Base-by-base conservation (phyloP, 2,888 invertebrate species). In the Protophormia terraenovae region DNA sequence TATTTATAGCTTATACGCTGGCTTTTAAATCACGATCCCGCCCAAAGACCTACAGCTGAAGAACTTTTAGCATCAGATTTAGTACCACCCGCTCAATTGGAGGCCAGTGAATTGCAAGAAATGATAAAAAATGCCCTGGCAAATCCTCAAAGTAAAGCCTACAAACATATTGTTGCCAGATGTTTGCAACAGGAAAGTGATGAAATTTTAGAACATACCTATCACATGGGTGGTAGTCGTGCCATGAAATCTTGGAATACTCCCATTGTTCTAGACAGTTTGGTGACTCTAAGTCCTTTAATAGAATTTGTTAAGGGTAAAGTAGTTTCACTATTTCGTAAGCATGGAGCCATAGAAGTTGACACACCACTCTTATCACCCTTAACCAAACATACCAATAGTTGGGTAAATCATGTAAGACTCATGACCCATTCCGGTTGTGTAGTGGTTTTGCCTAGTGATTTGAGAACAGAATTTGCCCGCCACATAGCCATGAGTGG, bases 361-460 rank as follows among this genome's bases (percentile, higher is more conserved):
- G 94, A 95, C 0, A 96, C 97, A 0, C 97, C 98, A 0, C 92
- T 97, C 0, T 93, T 98, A 32, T 95, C 96, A 91, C 98, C 98
- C 0, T 94, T 95, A 24, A 95, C 95, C 0, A 93, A 93, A 73
- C 94, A 94, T 1, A 88, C 88, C 38, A 87, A 87, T 55, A 88
- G 84, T 32, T 90, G 87, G 79, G 81, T 86, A 6, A 92, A 90
- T 83, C 94, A 94, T 58, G 97, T 97, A 0, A 95, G 95, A 88
- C 93, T 98, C 12, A 98, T 99, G 97, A 97, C 98, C 0, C 95
- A 96, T 81, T 96, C 96, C 29, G 98, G 98, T 0, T 95, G 95
- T 78, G 95, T 98, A 0, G 97, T 98, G 7, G 95, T 96, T 67
- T 92, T 98, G 76, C 98, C 98, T 0, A 95, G 96, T 90, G 98